Conservation (phyloP, 1,140 invertebrate genomes). For the Pararge aegeria region DNA sequence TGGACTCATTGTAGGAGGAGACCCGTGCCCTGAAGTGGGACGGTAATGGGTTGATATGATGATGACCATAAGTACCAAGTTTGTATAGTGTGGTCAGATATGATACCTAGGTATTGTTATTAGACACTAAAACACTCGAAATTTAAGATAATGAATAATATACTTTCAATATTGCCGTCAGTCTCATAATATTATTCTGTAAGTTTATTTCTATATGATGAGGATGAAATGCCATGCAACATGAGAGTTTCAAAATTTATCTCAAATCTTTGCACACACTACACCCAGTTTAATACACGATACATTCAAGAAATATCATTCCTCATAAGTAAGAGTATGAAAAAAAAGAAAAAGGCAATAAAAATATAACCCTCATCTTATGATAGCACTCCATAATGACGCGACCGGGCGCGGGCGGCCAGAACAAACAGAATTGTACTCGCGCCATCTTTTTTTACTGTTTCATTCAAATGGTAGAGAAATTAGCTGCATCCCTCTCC, state of each 20-base stretch:
- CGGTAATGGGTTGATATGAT: too few species aligned
- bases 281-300: slow-evolving; percentile 49
- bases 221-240: not conserved
- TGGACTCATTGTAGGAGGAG: too few species aligned
- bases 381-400: slow-evolving; percentile 74
- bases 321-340: slow-evolving; percentile 48
- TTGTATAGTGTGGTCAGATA: too few species aligned
- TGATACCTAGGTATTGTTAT: too few species aligned
- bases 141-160: too few species aligned
- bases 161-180: too few species aligned
- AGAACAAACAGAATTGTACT: slow-evolving; percentile 73
- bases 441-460: slow-evolving; percentile 64
- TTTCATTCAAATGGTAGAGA: slow-evolving; percentile 66
- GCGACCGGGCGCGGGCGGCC: slow-evolving; percentile 68
- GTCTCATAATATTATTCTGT: too few species aligned
- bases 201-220: too few species aligned
- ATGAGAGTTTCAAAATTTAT: slow-evolving; percentile 7
- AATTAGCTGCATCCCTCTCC: slow-evolving; percentile 33
- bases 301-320: slow-evolving; percentile 74
- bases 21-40: too few species aligned
- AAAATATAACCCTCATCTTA: slow-evolving; percentile 73
- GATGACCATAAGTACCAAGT: too few species aligned
- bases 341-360: slow-evolving; percentile 61
- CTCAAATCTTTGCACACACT: slow-evolving; percentile 39
- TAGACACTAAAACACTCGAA: too few species aligned